Percentiles rank a stretch among this genome's conserved stretches.
phyloP scores from a whole-genome alignment of 2,797 vertebrate species.

The Pteronotus mesoamericanus region DNA sequence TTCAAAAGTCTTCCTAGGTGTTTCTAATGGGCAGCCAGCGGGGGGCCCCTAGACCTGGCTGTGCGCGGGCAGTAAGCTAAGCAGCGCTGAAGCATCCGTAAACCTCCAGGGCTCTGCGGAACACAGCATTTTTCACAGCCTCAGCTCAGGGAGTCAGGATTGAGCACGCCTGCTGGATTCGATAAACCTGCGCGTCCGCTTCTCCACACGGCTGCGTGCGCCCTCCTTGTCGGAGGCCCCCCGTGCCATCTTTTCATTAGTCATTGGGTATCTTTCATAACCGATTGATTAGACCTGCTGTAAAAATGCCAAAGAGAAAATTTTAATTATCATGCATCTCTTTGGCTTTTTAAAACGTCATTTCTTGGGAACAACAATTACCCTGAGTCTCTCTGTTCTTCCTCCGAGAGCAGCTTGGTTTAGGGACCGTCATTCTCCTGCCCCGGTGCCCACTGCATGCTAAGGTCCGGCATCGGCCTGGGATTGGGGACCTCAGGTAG shows the following conservation, averaged over 20 bases:
- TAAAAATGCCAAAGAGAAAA: slow-evolving; percentile 76
- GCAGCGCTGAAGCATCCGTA: not conserved
- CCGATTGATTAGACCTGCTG: slow-evolving; percentile 66
- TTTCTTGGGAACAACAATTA: slow-evolving; percentile 74
- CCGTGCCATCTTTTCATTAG: slow-evolving; percentile 73
- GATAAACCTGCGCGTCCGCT: slow-evolving; percentile 73
- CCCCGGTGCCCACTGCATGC: not conserved
- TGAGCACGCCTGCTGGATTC: slow-evolving; percentile 74
- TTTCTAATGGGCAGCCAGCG: not conserved
- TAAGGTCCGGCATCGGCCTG: not conserved
- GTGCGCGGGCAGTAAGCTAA: accelerated
- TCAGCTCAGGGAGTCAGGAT: slow-evolving; percentile 66
- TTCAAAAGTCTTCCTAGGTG: not conserved
- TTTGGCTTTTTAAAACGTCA: slow-evolving; percentile 69
- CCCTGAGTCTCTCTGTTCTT: slow-evolving; percentile 64
- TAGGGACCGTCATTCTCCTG: slow-evolving; percentile 52
- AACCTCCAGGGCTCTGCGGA: slow-evolving; percentile 53
- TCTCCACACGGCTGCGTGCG: slow-evolving; percentile 76
- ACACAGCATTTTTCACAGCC: slow-evolving; percentile 37
- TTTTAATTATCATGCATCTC: slow-evolving; percentile 70
- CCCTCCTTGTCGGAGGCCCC: slow-evolving; percentile 58
- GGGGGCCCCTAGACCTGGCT: not conserved
- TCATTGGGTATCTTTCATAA: slow-evolving; percentile 78
- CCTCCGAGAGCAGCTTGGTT: slow-evolving; percentile 63
- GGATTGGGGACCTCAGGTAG: not conserved